Evolutionary conservation across 2,797 vertebrate genomes (phyloP).

Genomic region (Coccyzus lansbergi): DNA sequence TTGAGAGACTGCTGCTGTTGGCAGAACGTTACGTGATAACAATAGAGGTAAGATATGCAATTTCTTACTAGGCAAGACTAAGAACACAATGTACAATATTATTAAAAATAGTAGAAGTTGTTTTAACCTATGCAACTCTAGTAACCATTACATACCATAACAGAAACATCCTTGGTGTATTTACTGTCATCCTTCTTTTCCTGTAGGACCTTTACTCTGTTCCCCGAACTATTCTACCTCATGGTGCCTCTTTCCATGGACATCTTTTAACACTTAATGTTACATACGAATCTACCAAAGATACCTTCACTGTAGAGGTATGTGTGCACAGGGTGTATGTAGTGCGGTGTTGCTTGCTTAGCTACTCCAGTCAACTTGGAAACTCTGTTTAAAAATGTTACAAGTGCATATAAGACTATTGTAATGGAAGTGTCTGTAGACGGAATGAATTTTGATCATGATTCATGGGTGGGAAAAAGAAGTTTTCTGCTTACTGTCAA

Average conservation of each 20-base stretch:
- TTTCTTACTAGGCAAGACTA: not conserved
- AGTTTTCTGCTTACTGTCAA: not conserved
- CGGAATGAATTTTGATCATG: not conserved
- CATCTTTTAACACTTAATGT: conserved; percentile 95
- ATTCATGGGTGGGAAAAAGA: not conserved
- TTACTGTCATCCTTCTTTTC: not conserved
- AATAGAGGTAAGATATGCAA: conserved; percentile 87
- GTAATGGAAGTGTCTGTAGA: not conserved
- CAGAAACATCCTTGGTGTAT: not conserved
- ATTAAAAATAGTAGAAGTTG: not conserved
- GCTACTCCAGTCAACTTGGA: not conserved
- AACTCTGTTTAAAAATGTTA: not conserved
- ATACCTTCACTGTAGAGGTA: conserved; percentile 97
- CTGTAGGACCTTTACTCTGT: conserved; percentile 94
- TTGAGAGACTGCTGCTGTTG: conserved; percentile 94
- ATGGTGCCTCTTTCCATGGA: conserved; percentile 98
- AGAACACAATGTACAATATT: not conserved
- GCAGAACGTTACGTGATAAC: conserved; percentile 98
- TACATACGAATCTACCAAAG: conserved; percentile 98
- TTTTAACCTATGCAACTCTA: not conserved
- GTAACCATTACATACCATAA: not conserved
- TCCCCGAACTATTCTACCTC: conserved; percentile 99
- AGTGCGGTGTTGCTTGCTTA: rapidly evolving
- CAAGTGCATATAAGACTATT: not conserved
- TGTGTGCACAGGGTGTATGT: not conserved